Conservation (phyloP, 2,797 vertebrate species). For the Ara ararauna region DNA sequence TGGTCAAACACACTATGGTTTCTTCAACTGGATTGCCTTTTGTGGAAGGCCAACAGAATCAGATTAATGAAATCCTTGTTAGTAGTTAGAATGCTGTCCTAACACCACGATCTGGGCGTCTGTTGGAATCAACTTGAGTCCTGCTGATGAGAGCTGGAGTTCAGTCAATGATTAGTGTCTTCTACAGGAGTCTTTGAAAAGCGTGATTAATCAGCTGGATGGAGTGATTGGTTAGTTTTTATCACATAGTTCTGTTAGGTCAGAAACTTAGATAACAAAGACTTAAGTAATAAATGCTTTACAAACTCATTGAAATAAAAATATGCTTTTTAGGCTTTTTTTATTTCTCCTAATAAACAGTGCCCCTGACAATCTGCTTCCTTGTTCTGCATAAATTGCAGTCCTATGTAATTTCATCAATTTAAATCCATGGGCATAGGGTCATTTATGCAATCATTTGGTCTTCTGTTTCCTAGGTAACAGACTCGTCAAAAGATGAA, state of each 20-base stretch:
- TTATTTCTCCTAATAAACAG: constrained; percentile 66
- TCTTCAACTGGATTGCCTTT: constrained; percentile 31
- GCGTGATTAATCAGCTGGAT: constrained; percentile 45
- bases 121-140: constrained; percentile 13
- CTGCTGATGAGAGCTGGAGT: not conserved
- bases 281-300: constrained; percentile 39
- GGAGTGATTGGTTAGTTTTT: constrained; percentile 8
- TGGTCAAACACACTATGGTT: not conserved
- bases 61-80: constrained; percentile 47
- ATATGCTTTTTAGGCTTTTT: constrained; percentile 48
- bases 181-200: constrained; percentile 16
- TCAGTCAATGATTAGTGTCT: constrained; percentile 32
- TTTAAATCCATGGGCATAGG: constrained; percentile 68
- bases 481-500: constrained; percentile 66
- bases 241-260: not conserved
- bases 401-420: constrained; percentile 71
- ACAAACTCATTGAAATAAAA: constrained; percentile 50
- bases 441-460: constrained; percentile 72
- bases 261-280: constrained; percentile 22
- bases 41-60: constrained; percentile 30
- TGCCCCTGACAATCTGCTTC: constrained; percentile 51
- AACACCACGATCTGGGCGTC: constrained; percentile 36
- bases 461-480: constrained; percentile 78
- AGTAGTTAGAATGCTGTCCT: constrained; percentile 45
- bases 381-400: constrained; percentile 62